Conservation (phyloP, 1,140 invertebrate species). For the Oreohelix idahoensis region DNA sequence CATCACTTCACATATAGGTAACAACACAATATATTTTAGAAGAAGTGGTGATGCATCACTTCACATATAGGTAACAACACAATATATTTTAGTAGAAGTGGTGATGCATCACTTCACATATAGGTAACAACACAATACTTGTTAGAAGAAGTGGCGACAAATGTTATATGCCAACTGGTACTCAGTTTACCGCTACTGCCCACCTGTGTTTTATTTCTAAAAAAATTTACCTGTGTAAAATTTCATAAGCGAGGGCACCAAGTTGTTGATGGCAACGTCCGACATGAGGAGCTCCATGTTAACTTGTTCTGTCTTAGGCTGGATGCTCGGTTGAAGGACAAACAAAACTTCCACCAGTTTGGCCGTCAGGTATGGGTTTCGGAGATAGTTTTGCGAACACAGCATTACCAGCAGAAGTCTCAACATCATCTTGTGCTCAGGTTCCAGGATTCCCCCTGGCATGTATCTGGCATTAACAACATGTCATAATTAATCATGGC, state of each 20-base stretch:
- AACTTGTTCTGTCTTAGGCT: conserved; percentile 79
- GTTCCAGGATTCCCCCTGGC: conserved; percentile 82
- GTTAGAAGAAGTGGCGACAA: too few relatives aligned
- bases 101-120: too few relatives aligned
- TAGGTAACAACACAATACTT: too few relatives aligned
- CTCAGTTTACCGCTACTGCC: too few relatives aligned
- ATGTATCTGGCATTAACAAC: conserved; percentile 78
- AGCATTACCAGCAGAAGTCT: conserved; percentile 91
- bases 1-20: too few relatives aligned
- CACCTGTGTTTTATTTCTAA: too few relatives aligned
- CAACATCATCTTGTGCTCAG: conserved; percentile 84
- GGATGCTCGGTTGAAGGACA: conserved; percentile 88
- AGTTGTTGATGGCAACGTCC: conserved; percentile 84
- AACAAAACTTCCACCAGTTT: conserved; percentile 94
- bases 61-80: too few relatives aligned
- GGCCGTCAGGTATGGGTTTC: conserved; percentile 95
- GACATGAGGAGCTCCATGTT: conserved; percentile 85
- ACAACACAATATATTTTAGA: too few relatives aligned
- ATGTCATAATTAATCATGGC: background rate
- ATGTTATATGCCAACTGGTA: too few relatives aligned
- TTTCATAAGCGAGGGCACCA: conserved; percentile 94
- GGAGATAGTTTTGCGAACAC: conserved; percentile 90
- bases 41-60: too few relatives aligned
- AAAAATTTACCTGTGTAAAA: conserved; percentile 86
- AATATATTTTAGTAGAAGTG: too few relatives aligned